phyloP scores from a whole-genome alignment of 2,113 vertebrate species.

The Isurus oxyrinchus region DNA sequence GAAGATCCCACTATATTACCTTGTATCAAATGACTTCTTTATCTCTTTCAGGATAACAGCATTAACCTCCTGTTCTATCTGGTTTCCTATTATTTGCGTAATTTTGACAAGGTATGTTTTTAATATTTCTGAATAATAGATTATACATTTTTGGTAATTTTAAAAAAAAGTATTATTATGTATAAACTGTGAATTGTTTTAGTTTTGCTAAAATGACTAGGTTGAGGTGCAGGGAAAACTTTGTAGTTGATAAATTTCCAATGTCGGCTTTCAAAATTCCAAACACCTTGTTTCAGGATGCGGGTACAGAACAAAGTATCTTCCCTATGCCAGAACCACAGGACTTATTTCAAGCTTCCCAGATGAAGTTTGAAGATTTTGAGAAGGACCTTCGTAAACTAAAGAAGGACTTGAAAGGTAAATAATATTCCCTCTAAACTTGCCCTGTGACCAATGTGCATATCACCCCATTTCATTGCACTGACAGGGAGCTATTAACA shows the following conservation, averaged over 20 bases:
- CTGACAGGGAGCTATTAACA: not conserved
- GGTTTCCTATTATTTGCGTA: constrained; percentile 82
- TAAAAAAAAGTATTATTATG: constrained; percentile 40
- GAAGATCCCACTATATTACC: not conserved
- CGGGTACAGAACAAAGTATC: constrained; percentile 79
- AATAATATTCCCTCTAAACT: constrained; percentile 30
- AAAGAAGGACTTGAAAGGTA: constrained; percentile 86
- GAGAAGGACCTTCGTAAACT: constrained; percentile 84
- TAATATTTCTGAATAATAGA: constrained; percentile 57
- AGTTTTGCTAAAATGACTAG: not conserved
- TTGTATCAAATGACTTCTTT: constrained; percentile 2
- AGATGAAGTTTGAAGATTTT: constrained; percentile 97
- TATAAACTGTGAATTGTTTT: not conserved
- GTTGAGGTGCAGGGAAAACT: not conserved
- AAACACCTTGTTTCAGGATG: constrained; percentile 61
- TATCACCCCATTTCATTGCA: not conserved
- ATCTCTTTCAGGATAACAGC: constrained; percentile 74
- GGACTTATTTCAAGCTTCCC: constrained; percentile 91
- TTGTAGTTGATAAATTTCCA: not conserved
- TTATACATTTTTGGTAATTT: constrained; percentile 45
- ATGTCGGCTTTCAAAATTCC: not conserved
- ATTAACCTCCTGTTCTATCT: constrained; percentile 85
- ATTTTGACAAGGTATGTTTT: constrained; percentile 85
- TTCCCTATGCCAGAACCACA: constrained; percentile 91
- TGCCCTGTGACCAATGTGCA: not conserved